Base-by-base conservation (phyloP, 1,140 invertebrate species). In the Drosophila ficusphila region DNA sequence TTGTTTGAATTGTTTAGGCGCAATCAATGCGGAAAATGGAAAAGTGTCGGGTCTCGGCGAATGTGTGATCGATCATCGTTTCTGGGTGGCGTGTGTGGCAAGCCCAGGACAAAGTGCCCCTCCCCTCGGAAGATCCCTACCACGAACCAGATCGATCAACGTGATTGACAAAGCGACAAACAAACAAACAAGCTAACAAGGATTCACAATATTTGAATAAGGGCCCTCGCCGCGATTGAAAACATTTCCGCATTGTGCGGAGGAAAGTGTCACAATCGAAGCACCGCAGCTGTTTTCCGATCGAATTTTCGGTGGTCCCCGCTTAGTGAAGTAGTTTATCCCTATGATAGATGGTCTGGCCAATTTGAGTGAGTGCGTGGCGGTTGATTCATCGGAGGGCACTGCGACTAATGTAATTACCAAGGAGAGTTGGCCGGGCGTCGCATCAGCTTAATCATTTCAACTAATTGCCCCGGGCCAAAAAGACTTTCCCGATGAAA, bases 391-490 rank as follows among this genome's bases (percentile, higher is more conserved):
- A 86, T 88, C 73, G 73, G 54, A 86, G 57, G 52, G 36, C 53
- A 60, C n/a, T n/a, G 57, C 62, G 76, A 53, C 82, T 88, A 88
- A 88, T 89, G 82, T 88, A 88, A 88, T 88, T 88, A 88, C 82
- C 60, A 70, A 62, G 69, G 41, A 61, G 34, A 64, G 56, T 18
- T 51, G 21, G 75, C 57, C 61, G 39, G 41, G 19, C 19, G 38
- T 44, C 77, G 74, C 78, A 77, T 88, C 82, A 89, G 57, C 65
- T 90, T 90, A 90, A 90, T 90, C 89, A 90, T 90, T 90, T 82
- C 79, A 79, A 71, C 81, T 90, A 90, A 90, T 90, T 90, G 89
- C 76, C 74, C 53, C 42, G 56, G 46, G 61, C 53, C 60, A 12
- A 21, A 21, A 74, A 79, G 70, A 69, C 61, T 58, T 41, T 61